Base-by-base conservation (phyloP, 2,888 invertebrate species). In the Dicranocentrus wangi region DNA sequence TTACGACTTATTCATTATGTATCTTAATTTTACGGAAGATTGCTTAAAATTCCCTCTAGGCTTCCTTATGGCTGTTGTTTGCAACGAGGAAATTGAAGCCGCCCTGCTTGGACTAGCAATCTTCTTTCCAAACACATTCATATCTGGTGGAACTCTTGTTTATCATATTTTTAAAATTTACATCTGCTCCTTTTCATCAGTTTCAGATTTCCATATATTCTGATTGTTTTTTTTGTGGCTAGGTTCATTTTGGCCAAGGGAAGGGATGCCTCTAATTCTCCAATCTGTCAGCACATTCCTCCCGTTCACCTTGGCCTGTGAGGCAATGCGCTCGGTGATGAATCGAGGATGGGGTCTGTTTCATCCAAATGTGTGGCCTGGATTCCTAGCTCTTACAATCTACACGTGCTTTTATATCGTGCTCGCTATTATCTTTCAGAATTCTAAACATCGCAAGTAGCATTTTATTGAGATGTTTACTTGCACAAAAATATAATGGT, bases 181-280 rank as follows among this genome's bases (percentile, higher is more conserved):
- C n/a, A n/a, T n/a, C n/a, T n/a, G n/a, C n/a, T n/a, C n/a, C n/a
- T n/a, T n/a, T n/a, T n/a, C n/a, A n/a, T n/a, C n/a, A n/a, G n/a
- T n/a, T n/a, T n/a, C n/a, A n/a, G n/a, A n/a, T n/a, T n/a, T n/a
- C n/a, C n/a, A n/a, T n/a, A n/a, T n/a, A n/a, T n/a, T n/a, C n/a
- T n/a, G n/a, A n/a, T n/a, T n/a, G n/a, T n/a, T n/a, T n/a, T n/a
- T n/a, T n/a, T n/a, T n/a, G n/a, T n/a, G n/a, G n/a, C n/a, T n/a
- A n/a, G n/a, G n/a, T n/a, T n/a, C n/a, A n/a, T 39, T 51, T n/a
- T 51, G 13, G 51, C 51, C 51, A n/a, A 3, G 7, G 51, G 51
- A 51, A n/a, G 51, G 51, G n/a, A 51, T 51, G 51, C 51, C 51
- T n/a, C 10, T n/a, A n/a, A 51, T 51, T 17, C 51, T 51, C 10